These are phyloP conservation scores for Sarcophaga variegata DNA, from an alignment of 2,888 invertebrate genomes.

Conservation along the genomic window DNA sequence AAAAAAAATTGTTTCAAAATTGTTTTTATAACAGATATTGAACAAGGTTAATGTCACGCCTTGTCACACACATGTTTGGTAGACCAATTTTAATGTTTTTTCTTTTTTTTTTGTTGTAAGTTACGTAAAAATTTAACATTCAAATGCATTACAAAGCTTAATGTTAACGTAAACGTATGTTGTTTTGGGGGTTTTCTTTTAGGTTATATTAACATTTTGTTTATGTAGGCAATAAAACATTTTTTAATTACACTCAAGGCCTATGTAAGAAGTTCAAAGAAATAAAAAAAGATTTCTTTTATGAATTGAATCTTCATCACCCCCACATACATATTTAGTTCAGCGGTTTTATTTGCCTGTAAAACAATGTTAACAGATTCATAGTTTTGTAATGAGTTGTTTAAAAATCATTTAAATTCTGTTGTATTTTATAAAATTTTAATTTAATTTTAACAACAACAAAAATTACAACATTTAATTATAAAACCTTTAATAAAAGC, in stretches of 20 bases:
- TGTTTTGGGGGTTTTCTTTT: constrained; percentile 16
- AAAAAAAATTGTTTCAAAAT: neutral
- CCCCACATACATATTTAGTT: constrained; percentile 31
- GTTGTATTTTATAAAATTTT: too few relatives aligned
- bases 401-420: too few relatives aligned
- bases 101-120: neutral
- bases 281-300: too few relatives aligned
- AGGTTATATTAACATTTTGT: neutral
- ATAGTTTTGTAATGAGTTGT: too few relatives aligned
- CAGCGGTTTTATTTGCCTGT: neutral
- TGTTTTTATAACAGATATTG: constrained; percentile 13
- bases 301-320: constrained; percentile 13
- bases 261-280: constrained; percentile 13
- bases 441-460: too few relatives aligned
- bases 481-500: too few relatives aligned
- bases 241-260: constrained; percentile 58
- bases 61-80: constrained; percentile 22
- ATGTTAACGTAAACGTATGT: neutral
- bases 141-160: constrained; percentile 38
- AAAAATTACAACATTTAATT: too few relatives aligned
- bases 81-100: neutral
- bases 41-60: constrained; percentile 60
- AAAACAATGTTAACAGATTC: neutral
- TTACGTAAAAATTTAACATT: neutral
- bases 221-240: constrained; percentile 42